Conservation (phyloP, 2,797 vertebrate species). For the Buceros bicornis region DNA sequence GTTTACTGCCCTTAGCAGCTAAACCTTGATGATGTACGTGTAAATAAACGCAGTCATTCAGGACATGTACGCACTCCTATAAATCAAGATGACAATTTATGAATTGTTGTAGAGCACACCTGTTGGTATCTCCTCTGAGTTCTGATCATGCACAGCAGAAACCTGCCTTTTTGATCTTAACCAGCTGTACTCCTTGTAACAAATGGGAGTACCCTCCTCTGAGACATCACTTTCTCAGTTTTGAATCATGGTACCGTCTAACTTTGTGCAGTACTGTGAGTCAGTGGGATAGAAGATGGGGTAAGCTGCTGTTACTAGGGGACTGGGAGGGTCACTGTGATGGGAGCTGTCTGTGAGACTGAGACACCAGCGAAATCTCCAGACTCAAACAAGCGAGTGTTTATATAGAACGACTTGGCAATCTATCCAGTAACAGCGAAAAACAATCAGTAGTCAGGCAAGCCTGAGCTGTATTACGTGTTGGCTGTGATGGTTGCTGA, state of each 20-base stretch:
- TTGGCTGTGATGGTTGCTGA: background rate
- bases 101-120: background rate
- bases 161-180: background rate
- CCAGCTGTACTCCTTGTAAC: background rate
- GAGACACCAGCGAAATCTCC: background rate
- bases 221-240: background rate
- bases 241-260: background rate
- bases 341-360: background rate
- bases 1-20: background rate
- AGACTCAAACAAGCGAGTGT: accelerated
- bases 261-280: accelerated
- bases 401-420: background rate
- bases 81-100: background rate
- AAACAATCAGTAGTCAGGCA: background rate
- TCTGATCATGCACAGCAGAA: background rate
- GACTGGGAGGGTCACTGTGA: background rate
- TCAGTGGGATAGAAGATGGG: background rate
- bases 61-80: background rate
- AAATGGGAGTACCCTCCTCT: accelerated
- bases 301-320: background rate
- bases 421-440: accelerated
- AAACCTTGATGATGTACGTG: conserved; percentile 3
- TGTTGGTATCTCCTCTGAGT: background rate
- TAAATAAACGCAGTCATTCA: background rate
- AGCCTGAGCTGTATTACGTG: accelerated